Percentiles rank a stretch among this genome's conserved stretches.
These are phyloP conservation scores for Bufo bufo DNA, from an alignment of 2,113 vertebrate genomes.

Conservation along the genomic window DNA sequence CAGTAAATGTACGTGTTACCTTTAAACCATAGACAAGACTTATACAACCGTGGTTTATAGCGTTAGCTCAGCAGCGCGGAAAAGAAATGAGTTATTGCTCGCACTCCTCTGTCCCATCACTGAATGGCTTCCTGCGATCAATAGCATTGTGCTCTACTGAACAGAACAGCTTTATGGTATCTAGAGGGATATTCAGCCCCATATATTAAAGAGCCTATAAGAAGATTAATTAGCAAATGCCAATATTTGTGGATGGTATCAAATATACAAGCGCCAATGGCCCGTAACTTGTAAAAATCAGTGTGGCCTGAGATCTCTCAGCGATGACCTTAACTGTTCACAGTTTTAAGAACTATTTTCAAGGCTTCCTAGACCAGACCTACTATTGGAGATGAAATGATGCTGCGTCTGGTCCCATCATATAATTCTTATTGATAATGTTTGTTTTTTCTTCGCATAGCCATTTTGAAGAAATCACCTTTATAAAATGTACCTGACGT, in stretches of 20 bases:
- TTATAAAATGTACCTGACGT: no score
- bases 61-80: background rate
- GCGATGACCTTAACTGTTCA: background rate
- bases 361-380: no score
- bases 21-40: constrained; percentile 5
- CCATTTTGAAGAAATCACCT: no score
- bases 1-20: constrained; percentile 10
- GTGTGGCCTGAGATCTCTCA: background rate
- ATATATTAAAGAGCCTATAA: background rate
- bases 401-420: no score
- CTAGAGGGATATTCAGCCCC: background rate
- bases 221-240: background rate
- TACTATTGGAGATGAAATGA: no score
- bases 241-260: background rate
- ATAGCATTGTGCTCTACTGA: constrained; percentile 15
- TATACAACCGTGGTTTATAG: background rate
- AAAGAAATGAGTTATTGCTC: background rate
- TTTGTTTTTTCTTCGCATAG: no score
- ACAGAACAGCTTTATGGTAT: background rate
- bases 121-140: background rate
- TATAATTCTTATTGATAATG: no score
- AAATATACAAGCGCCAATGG: background rate
- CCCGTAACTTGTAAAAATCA: background rate
- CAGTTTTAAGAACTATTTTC: no score
- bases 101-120: background rate